These are phyloP conservation scores for Argyrosomus japonicus DNA, from an alignment of 2,113 vertebrate genomes.

Conservation along the genomic window DNA sequence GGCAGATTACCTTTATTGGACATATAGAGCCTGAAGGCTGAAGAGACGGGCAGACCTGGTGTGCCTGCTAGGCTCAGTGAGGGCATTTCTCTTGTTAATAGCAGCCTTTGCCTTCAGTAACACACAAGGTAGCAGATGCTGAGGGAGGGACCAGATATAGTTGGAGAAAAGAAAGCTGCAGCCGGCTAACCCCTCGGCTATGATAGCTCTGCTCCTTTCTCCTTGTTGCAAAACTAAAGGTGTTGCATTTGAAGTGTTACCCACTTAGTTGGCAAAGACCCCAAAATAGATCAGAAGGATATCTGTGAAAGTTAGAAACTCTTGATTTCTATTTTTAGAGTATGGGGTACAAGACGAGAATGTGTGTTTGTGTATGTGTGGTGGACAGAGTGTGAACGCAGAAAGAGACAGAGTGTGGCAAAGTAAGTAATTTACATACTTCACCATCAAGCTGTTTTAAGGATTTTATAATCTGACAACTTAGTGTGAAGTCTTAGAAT, in stretches of 20 bases:
- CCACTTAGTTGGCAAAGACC: constrained; percentile 39
- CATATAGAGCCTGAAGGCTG: constrained; percentile 68
- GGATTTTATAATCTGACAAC: constrained; percentile 20
- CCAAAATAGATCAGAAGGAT: constrained; percentile 60
- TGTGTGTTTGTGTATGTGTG: not conserved
- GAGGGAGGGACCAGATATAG: constrained; percentile 51
- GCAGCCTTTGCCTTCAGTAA: constrained; percentile 70
- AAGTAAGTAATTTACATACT: constrained; percentile 16
- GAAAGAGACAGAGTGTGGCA: constrained; percentile 18
- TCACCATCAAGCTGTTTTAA: not conserved
- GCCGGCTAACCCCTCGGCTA: constrained; percentile 58
- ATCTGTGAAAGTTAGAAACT: constrained; percentile 21
- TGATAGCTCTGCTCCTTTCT: constrained; percentile 28
- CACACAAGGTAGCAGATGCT: constrained; percentile 58
- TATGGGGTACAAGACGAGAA: not conserved
- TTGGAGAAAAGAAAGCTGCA: constrained; percentile 54
- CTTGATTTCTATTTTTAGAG: constrained; percentile 51
- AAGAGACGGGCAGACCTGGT: constrained; percentile 58
- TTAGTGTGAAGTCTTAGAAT: constrained; percentile 18
- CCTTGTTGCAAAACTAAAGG: constrained; percentile 46
- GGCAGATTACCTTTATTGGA: constrained; percentile 74
- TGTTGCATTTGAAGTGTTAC: constrained; percentile 65
- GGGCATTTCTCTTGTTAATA: constrained; percentile 74
- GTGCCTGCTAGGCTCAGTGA: constrained; percentile 51
- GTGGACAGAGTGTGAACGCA: constrained; percentile 7